A percentile compares a stretch with the other conserved stretches of the same genome.
Evolutionary conservation across 64 coral and sea anemone genomes (phyloP).

Genomic region (Hydrozoanthus tunicans): DNA sequence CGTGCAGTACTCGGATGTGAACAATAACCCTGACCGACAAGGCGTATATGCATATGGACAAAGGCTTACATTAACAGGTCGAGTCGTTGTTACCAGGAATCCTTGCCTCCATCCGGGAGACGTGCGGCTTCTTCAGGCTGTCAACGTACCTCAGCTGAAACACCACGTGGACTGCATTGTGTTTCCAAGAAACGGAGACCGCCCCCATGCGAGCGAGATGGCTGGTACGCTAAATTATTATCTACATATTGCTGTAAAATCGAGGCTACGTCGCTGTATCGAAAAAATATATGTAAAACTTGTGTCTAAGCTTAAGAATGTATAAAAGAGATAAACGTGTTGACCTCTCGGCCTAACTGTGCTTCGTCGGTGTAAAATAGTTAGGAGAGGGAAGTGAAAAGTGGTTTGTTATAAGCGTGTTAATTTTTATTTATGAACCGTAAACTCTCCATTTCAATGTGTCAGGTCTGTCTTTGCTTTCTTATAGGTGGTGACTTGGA

Average conservation of each 20-base stretch:
- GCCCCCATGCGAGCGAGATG: conserved; percentile 64
- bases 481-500: conserved; percentile 87
- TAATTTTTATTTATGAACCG: too few relatives aligned
- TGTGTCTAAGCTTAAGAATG: not conserved
- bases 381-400: too few relatives aligned
- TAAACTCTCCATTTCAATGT: too few relatives aligned
- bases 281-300: too few relatives aligned
- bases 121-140: conserved; percentile 53
- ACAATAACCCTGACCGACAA: conserved; percentile 48
- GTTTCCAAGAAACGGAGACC: conserved; percentile 43
- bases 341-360: too few relatives aligned
- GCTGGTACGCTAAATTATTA: conserved; percentile 4
- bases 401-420: too few relatives aligned
- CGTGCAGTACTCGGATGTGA: conserved; percentile 74
- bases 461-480: not conserved
- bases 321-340: too few relatives aligned
- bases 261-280: not conserved
- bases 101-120: conserved; percentile 67
- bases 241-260: not conserved
- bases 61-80: conserved; percentile 21
- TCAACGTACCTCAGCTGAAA: conserved; percentile 47
- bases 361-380: too few relatives aligned
- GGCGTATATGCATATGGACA: conserved; percentile 19
- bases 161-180: conserved; percentile 61
- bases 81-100: conserved; percentile 60